Percentiles rank a stretch among this genome's conserved stretches.
These are phyloP conservation scores for Nothoprocta perdicaria DNA, from an alignment of 2,113 vertebrate genomes.

Conservation along the genomic window DNA sequence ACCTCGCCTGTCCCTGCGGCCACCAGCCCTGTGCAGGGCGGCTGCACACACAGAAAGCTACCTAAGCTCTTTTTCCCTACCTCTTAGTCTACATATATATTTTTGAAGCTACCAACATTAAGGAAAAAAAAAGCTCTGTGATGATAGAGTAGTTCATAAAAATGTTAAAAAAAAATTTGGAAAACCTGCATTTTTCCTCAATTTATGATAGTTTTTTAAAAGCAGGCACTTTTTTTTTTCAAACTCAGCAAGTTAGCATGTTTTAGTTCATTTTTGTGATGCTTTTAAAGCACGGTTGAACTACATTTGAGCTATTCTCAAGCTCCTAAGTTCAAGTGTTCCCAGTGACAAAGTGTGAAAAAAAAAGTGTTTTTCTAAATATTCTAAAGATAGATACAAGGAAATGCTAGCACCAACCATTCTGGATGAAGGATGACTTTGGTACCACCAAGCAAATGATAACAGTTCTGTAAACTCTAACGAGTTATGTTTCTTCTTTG, in stretches of 20 bases:
- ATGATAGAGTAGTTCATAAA: not conserved
- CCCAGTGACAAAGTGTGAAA: not conserved
- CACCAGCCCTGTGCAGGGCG: not conserved
- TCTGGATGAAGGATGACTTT: not conserved
- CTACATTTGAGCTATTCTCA: not conserved
- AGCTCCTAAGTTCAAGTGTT: not conserved
- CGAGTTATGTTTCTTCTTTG: not conserved
- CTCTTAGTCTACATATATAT: conserved; percentile 4
- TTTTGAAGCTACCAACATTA: not conserved
- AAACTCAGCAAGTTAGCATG: not conserved
- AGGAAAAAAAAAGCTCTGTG: not conserved
- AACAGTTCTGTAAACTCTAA: not conserved
- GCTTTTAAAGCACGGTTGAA: not conserved
- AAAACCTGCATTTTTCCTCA: not conserved
- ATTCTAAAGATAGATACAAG: not conserved
- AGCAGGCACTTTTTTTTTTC: not conserved
- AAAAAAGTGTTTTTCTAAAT: not conserved
- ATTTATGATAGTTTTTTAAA: not conserved
- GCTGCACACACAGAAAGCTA: conserved; percentile 14
- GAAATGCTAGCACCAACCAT: not conserved
- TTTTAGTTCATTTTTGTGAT: not conserved
- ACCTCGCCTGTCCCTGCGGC: not conserved
- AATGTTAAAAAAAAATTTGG: not conserved
- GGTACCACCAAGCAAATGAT: not conserved
- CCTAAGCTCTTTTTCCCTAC: not conserved